Base-by-base conservation (phyloP, 2,113 vertebrate species). In the Clarias macrocephalus region DNA sequence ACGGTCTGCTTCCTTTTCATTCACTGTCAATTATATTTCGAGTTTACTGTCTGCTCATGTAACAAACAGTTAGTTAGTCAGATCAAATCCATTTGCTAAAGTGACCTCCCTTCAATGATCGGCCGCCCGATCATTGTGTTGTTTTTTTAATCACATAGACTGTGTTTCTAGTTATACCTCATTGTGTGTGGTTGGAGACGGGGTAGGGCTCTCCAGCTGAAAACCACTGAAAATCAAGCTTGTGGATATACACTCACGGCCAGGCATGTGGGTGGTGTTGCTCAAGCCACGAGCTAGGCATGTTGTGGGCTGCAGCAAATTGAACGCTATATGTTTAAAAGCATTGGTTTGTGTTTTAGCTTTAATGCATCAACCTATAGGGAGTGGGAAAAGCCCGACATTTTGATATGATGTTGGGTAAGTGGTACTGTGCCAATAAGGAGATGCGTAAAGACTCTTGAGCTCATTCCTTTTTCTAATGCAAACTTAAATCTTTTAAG, bases 301-400 rank as follows among this genome's bases (percentile, higher is more conserved):
- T 54, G 48, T 79, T 70, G 87, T 90, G 82, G 89, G 89, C 86
- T 86, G 86, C 56, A 54, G 33, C 84, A 80, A 86, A 86, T 84
- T n/a, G 23, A 84, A 80, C 75, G 80, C 80, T 72, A 73, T 88
- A 84, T 66, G 28, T 86, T 84, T 57, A 77, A 82, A 79, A 77
- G 83, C 77, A 87, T 21, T n/a, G 37, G 60, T 86, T 82, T 82
- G 57, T 86, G 57, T 37, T 57, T 54, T 70, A 28, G 2, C 70
- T 82, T 77, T 87, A 48, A 80, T 54, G 75, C 28, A 86, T 66
- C 75, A 80, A 56, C 65, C 23, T 80, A 73, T 57, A 89, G 42
- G 37, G 59, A 70, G 63, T 23, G 73, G 73, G 4, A 79, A 85
- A 76, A 65, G 59, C 57, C 73, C 60, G 65, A 52, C 52, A 77